phyloP scores from a whole-genome alignment of 2,113 vertebrate species.

The Sporophila hypoxantha region DNA sequence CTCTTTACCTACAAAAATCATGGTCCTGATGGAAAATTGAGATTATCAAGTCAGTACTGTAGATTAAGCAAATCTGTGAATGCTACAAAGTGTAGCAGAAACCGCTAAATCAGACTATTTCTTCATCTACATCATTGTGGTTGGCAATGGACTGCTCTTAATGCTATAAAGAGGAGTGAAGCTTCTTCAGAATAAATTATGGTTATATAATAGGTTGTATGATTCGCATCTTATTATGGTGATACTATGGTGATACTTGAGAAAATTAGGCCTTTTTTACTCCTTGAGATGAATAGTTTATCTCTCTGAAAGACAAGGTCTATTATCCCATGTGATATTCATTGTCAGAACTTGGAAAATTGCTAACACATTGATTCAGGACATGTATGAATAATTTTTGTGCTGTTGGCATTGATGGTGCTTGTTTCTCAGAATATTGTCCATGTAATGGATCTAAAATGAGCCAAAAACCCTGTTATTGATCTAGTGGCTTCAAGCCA shows the following conservation, averaged over 20 bases:
- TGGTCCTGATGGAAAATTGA: not conserved
- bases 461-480: not conserved
- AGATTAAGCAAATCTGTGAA: not conserved
- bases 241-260: not conserved
- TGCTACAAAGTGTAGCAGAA: not conserved
- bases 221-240: not conserved
- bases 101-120: not conserved
- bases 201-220: not conserved
- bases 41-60: not conserved
- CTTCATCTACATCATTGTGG: not conserved
- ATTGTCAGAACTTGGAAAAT: not conserved
- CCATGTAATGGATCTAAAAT: not conserved
- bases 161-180: not conserved
- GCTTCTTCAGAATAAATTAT: not conserved
- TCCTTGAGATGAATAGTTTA: not conserved
- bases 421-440: not conserved
- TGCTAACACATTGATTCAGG: not conserved
- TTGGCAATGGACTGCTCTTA: not conserved
- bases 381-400: not conserved
- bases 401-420: not conserved
- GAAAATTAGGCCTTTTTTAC: not conserved
- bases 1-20: not conserved
- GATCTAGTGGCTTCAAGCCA: not conserved
- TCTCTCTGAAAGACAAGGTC: not conserved
- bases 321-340: not conserved